Base-by-base conservation (phyloP, 2,888 invertebrate genomes). In the Tridacna gigas region DNA sequence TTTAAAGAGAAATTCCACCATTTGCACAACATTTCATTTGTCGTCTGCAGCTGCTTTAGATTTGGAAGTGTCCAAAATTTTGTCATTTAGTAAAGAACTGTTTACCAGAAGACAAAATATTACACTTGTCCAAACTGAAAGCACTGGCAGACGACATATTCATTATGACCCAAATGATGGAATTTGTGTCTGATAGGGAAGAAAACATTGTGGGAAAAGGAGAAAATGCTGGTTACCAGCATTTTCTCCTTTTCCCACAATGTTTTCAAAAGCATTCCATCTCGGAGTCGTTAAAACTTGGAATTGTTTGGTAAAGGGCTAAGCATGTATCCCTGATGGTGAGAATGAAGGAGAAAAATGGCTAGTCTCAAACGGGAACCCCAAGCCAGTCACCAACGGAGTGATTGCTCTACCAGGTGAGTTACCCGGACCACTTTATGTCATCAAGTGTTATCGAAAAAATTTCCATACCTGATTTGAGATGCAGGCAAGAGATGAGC, bases 161-260 rank as follows among this genome's bases (percentile, higher is more conserved):
- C 51, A 13, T 15, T 51, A 51, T 51, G 15, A 51, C 15, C 15
- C 12, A 51, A 51, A 13, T 11, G 51, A 51, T 51, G n/a, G n/a
- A 51, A 51, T 15, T 15, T 51, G 15, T 51, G 51, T 13, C 51
- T 51, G 15, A 51, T 13, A 51, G 51, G 11, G 51, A n/a, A n/a
- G 51, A 61, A 61, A 66, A 66, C 66, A 66, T 66, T 66, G 12
- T 26, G 26, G 11, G 12, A 66, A 66, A 66, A 66, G 66, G 28
- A 66, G 66, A 66, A 66, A 25, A 12, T 66, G 26, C 66, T 66
- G 12, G 66, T 66, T 66, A 26, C 20, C 12, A 66, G 25, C 66
- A 66, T 26, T 66, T 66, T 12, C 13, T 66, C 20, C 66, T 26
- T 66, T 66, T 66, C 7, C 28, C 28, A 28, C 28, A 12, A 28